Evolutionary conservation across 2,888 invertebrate genomes (phyloP).

Genomic region (Drosophila subsilvestris): DNA sequence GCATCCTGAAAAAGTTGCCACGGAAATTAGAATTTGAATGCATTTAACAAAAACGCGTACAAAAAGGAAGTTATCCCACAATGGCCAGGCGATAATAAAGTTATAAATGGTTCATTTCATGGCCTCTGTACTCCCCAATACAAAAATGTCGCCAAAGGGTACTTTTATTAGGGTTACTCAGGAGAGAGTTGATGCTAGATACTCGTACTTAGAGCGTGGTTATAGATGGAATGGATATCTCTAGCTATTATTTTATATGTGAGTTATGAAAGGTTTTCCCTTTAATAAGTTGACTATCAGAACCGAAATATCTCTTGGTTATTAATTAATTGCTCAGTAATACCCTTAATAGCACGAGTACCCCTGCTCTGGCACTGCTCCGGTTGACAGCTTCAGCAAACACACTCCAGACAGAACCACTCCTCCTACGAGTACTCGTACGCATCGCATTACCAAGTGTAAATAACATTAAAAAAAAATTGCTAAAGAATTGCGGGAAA

Average conservation of each 20-base stretch:
- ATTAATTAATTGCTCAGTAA: constrained; percentile 5
- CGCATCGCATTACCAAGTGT: constrained; percentile 66
- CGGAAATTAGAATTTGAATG: constrained; percentile 75
- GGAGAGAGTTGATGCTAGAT: too few relatives aligned
- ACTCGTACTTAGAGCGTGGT: too few relatives aligned
- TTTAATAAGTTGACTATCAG: neutral
- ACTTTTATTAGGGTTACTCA: constrained; percentile 2
- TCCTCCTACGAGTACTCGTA: constrained; percentile 3
- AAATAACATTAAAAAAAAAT: constrained; percentile 75
- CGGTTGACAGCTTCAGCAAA: neutral
- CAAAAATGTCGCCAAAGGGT: constrained; percentile 20
- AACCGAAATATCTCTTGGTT: neutral
- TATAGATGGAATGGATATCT: neutral
- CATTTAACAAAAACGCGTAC: constrained; percentile 62
- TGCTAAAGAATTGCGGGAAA: constrained; percentile 47
- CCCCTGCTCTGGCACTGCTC: constrained; percentile 3
- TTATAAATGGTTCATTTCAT: constrained; percentile 42
- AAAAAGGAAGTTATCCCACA: constrained; percentile 37
- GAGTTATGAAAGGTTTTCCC: too few relatives aligned
- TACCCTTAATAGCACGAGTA: constrained; percentile 27
- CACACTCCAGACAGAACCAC: constrained; percentile 22
- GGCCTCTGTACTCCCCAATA: neutral
- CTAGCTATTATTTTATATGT: neutral
- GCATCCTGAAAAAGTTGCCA: constrained; percentile 31
- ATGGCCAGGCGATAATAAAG: constrained; percentile 45